Evolutionary conservation across 2,797 vertebrate genomes (phyloP).

Genomic region (Sebastes cheni): DNA sequence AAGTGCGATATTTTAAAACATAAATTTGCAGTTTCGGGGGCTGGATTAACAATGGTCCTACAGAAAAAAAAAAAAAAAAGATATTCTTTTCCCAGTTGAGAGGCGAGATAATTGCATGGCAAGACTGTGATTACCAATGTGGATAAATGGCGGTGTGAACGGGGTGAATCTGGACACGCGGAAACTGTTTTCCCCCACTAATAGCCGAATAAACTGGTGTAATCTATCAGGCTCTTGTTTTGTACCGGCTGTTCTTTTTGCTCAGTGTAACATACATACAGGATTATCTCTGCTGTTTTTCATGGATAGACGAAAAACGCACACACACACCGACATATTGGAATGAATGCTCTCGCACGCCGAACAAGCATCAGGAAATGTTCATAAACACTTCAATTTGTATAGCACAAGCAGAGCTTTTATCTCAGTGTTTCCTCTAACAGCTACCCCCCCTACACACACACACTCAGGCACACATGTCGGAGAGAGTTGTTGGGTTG

Average conservation of each 20-base stretch:
- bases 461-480: background rate
- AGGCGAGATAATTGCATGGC: constrained; percentile 49
- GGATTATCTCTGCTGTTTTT: background rate
- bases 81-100: constrained; percentile 18
- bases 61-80: no score
- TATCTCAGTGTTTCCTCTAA: constrained; percentile 22
- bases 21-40: background rate
- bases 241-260: constrained; percentile 6
- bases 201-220: constrained; percentile 55
- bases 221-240: constrained; percentile 61
- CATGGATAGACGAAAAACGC: background rate
- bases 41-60: background rate
- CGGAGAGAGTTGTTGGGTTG: constrained; percentile 43
- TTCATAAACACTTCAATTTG: constrained; percentile 40
- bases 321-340: background rate
- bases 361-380: constrained; percentile 6
- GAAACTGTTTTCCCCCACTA: constrained; percentile 53
- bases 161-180: constrained; percentile 63
- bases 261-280: constrained; percentile 13
- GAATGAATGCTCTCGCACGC: background rate
- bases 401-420: constrained; percentile 36
- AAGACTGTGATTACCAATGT: constrained; percentile 62
- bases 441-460: background rate
- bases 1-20: background rate
- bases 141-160: constrained; percentile 63